These are phyloP conservation scores for Empis livida DNA, from an alignment of 2,888 invertebrate genomes.

Conservation along the genomic window DNA sequence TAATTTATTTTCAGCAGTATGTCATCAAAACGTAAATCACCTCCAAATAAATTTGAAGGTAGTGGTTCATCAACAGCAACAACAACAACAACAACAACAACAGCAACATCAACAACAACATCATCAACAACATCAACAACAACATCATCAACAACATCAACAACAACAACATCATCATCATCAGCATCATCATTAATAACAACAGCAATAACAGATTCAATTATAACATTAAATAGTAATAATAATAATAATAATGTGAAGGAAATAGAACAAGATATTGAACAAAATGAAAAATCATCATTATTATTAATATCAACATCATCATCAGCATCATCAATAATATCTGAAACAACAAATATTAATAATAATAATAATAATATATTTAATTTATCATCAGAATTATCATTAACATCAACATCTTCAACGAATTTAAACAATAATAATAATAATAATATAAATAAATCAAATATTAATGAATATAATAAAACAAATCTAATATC, in stretches of 20 bases:
- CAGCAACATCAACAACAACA: background rate
- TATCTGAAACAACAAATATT: too few species aligned
- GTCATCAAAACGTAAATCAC: slow-evolving; percentile 95
- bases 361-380: too few species aligned
- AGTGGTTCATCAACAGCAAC: slow-evolving; percentile 25
- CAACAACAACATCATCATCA: background rate
- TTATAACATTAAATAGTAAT: too few species aligned
- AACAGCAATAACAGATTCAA: background rate
- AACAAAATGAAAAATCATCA: background rate
- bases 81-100: background rate
- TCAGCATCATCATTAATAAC: too few species aligned
- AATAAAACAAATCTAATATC: background rate
- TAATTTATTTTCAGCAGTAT: slow-evolving; percentile 60
- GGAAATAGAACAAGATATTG: background rate
- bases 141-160: slow-evolving; percentile 1
- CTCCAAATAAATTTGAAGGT: slow-evolving; percentile 86
- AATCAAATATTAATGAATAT: background rate
- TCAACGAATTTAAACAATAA: background rate
- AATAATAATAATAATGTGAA: too few species aligned
- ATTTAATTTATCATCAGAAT: background rate
- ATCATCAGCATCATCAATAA: too few species aligned
- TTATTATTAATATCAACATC: too few species aligned
- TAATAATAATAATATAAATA: background rate
- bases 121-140: slow-evolving; percentile 2
- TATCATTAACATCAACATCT: background rate